Base-by-base conservation (phyloP, 2,113 vertebrate species). In the Silurus meridionalis region DNA sequence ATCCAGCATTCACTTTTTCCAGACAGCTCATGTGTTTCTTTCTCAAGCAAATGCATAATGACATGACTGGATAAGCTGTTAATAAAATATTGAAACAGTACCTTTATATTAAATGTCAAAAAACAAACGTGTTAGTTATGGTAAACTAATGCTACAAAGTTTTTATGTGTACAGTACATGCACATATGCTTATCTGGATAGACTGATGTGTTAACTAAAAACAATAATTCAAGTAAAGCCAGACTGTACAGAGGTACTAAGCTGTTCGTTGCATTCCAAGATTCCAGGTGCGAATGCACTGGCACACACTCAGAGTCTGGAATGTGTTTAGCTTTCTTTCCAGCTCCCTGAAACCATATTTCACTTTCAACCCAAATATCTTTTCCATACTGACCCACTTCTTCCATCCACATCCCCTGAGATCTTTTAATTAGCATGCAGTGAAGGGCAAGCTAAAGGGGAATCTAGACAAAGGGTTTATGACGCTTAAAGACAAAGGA, bases 381-480 rank as follows among this genome's bases (percentile, higher is more conserved):
- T 85, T 61, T 86, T 87, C 87, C 82, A 84, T 87, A 81, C 86
- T 88, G 89, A 86, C 86, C 89, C 87, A 88, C 84, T 86, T 89
- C 66, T 86, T 58, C n/a, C 80, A 58, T 46, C 60, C 53, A 19
- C 37, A 61, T 86, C 77, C 86, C 86, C 66, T 46, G 84, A 84
- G 89, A 88, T 61, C 58, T 15, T 84, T 88, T 86, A 89, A 89
- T 89, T 87, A 88, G 86, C 53, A 67, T 89, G 82, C 78, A 75
- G 80, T 88, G 81, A 88, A 89, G 89, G 89, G 84, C 89, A 86
- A 75, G 83, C 58, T 86, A 87, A 88, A 88, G 89, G 84, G 84
- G 66, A 86, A 88, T 88, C 75, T 53, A 82, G 84, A 89, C 86
- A 77, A 86, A 89, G 83, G 84, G 71, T 82, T 86, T 75, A 64